These are phyloP conservation scores for Gobio occitaniae DNA, from an alignment of 2,797 vertebrate species.

Conservation along the genomic window DNA sequence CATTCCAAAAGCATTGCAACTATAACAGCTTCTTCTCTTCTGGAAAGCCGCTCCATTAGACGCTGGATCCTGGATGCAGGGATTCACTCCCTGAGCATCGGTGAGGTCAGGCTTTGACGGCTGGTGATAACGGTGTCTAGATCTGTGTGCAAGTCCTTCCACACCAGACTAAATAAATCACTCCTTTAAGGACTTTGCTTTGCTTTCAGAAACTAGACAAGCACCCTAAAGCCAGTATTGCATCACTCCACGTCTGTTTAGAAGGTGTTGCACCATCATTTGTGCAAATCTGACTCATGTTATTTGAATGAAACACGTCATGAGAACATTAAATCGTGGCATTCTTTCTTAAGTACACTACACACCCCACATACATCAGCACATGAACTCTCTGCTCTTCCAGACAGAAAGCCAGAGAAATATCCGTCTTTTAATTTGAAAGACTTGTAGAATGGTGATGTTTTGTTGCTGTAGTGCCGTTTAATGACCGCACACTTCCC, in stretches of 20 bases:
- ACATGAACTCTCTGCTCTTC: neutral
- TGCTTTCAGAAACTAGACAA: neutral
- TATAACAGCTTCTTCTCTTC: neutral
- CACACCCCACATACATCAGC: constrained; percentile 4
- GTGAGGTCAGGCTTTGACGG: neutral
- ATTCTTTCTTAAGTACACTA: neutral
- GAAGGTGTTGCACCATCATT: neutral
- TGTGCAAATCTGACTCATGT: neutral
- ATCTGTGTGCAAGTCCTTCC: neutral
- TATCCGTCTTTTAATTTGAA: neutral
- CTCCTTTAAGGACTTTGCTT: neutral
- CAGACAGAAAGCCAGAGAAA: neutral
- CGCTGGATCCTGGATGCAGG: neutral
- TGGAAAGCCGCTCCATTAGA: neutral
- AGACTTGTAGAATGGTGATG: too few relatives aligned
- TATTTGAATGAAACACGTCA: neutral
- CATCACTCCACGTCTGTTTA: neutral
- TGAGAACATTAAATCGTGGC: neutral
- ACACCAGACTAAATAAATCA: neutral
- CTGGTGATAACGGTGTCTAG: neutral
- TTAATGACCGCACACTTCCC: neutral
- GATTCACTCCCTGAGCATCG: neutral
- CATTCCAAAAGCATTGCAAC: neutral
- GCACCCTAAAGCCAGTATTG: neutral
- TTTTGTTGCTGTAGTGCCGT: neutral